Base-by-base conservation (phyloP, 2,797 vertebrate genomes). In the Sylvia borin region DNA sequence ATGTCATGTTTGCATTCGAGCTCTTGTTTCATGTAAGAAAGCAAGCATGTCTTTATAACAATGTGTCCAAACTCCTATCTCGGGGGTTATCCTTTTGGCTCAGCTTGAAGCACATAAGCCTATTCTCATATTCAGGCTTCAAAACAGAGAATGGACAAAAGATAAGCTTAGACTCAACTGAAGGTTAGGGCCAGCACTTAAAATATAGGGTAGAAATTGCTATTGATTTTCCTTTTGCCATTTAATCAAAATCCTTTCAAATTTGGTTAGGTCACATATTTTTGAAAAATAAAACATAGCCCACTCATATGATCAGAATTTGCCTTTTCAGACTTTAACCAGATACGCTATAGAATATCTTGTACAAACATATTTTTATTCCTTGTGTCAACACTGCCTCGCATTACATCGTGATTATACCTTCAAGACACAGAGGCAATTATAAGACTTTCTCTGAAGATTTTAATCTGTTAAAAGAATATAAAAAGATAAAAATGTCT, bases 401-500 rank as follows among this genome's bases (percentile, higher is more conserved):
- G 6, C 11, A 53, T 40, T 87, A 53, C 40, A 61, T 90, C 4
- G 3, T 65, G 61, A 91, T 90, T 80, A 68, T 31, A 67, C 25
- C 85, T 95, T 81, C 82, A 74, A 88, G 70, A 58, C 76, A 86
- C 66, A 78, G 38, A 91, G 50, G 70, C 40, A 96, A 90, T 90
- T 92, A 84, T 66, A 88, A 76, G 12, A 58, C 12, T 81, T 84
- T 92, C 43, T 90, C 73, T 84, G 66, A 92, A 94, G 60, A 86
- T 88, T 88, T 81, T 64, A 94, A 82, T 76, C 62, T 76, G 19
- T 48, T 66, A 73, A 85, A 95, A 72, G 58, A 60, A 73, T 64
- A 66, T 31, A 78, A 78, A 72, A 81, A 88, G 58, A 90, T 82
- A 91, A 92, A 85, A 88, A 85, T 21, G 4, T 51, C 79, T 88